A percentile compares a stretch with the other conserved stretches of the same genome.
These are phyloP conservation scores for Ciconia maguari DNA, from an alignment of 2,113 vertebrate genomes.

Conservation along the genomic window DNA sequence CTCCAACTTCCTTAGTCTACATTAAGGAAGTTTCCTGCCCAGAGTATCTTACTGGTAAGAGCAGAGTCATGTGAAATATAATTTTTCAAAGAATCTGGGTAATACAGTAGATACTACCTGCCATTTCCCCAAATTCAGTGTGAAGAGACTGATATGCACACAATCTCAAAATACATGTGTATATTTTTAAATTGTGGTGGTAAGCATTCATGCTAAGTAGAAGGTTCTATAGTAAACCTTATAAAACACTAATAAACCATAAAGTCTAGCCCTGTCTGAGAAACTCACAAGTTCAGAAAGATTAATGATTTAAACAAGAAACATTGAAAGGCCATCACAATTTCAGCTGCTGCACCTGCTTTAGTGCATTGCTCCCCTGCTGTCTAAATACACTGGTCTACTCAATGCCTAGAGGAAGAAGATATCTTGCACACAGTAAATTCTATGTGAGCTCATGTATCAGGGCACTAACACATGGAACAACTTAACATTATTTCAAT, in stretches of 20 bases:
- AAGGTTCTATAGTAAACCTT: not conserved
- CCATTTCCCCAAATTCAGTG: not conserved
- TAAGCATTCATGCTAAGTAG: not conserved
- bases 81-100: not conserved
- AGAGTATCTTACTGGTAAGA: not conserved
- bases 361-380: constrained; percentile 9
- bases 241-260: not conserved
- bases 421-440: not conserved
- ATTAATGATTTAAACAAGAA: constrained; percentile 2
- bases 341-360: constrained; percentile 41
- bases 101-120: not conserved
- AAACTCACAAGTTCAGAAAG: not conserved
- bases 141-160: not conserved
- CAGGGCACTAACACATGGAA: constrained; percentile 36
- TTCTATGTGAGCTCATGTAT: not conserved
- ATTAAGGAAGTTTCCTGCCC: not conserved
- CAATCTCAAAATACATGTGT: not conserved
- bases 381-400: not conserved
- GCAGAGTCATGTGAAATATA: not conserved
- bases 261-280: not conserved
- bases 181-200: not conserved
- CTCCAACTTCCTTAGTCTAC: not conserved
- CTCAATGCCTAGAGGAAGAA: not conserved
- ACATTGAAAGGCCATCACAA: not conserved
- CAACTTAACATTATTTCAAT: constrained; percentile 18